Base-by-base conservation (phyloP, 2,113 vertebrate species). In the Anarhynchus alexandrinus region DNA sequence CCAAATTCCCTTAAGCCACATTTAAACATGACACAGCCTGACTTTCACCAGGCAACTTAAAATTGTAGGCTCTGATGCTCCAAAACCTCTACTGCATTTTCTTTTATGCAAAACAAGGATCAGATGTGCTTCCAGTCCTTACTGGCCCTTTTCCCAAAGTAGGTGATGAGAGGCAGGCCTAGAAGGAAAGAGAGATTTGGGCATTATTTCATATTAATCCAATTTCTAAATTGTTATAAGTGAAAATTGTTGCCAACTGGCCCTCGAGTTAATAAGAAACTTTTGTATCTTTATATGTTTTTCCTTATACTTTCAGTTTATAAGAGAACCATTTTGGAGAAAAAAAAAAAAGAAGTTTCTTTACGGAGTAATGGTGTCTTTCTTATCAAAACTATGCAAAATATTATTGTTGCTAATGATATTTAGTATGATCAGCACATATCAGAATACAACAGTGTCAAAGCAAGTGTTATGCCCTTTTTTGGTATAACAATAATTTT, bases 1-100 rank as follows among this genome's bases (percentile, higher is more conserved):
- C 8, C 23, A 84, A 95, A 95, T 86, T 82, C 89, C 77, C 80
- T 94, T 55, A 91, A 84, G 91, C 70, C 62, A 90, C 54, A 61
- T 78, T 91, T 88, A 86, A 95, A 87, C 69, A 84, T 94, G 89
- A 91, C 65, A 49, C 36, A 81, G 58, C 43, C 38, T 91, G 76
- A 72, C 73, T 96, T 92, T 57, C 25, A 81, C 43, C 16, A 72
- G 74, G 30, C 59, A 91, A 36, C 51, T 49, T 88, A 74, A 86
- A 93, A 88, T 54, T 86, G 62, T 74, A 76, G 38, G 26, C 27
- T 94, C 59, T 90, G 51, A 38, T 86, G 72, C 80, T 92, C 69
- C 65, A 88, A 89, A 95, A 82, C 17, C 25, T 66, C 45, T 74
- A 17, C 11, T 74, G 25, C 23, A 47, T 88, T 95, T 93, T 84